These are phyloP conservation scores for Cataglyphis altisquamis DNA, from an alignment of 2,888 invertebrate species.

Conservation along the genomic window DNA sequence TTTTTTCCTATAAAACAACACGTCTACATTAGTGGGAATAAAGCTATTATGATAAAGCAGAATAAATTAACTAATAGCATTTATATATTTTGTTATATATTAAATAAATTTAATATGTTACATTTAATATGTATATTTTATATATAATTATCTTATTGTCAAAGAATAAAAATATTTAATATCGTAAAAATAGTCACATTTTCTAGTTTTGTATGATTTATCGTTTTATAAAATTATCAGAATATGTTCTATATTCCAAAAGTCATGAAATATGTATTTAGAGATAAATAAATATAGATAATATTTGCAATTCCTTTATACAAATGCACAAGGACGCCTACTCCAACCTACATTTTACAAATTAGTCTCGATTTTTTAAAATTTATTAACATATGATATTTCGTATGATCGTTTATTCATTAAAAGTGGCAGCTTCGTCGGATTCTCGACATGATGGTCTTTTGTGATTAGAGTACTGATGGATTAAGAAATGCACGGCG, in stretches of 20 bases:
- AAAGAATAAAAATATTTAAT: neutral
- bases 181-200: neutral
- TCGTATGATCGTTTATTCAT: neutral
- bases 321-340: neutral
- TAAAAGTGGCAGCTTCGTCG: neutral
- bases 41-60: neutral
- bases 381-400: neutral
- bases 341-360: neutral
- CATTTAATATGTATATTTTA: neutral
- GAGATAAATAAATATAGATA: neutral
- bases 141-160: neutral
- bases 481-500: conserved; percentile 27
- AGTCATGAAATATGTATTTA: conserved; percentile 1
- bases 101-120: neutral
- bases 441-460: neutral
- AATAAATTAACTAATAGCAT: neutral
- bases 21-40: neutral
- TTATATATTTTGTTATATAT: neutral
- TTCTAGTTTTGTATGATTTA: neutral
- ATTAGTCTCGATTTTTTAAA: neutral
- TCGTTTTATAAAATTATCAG: neutral
- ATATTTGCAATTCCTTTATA: neutral
- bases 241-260: neutral
- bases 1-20: neutral
- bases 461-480: neutral